Conservation (phyloP, 1,140 invertebrate species). For the Panagrolaimus sp. region DNA sequence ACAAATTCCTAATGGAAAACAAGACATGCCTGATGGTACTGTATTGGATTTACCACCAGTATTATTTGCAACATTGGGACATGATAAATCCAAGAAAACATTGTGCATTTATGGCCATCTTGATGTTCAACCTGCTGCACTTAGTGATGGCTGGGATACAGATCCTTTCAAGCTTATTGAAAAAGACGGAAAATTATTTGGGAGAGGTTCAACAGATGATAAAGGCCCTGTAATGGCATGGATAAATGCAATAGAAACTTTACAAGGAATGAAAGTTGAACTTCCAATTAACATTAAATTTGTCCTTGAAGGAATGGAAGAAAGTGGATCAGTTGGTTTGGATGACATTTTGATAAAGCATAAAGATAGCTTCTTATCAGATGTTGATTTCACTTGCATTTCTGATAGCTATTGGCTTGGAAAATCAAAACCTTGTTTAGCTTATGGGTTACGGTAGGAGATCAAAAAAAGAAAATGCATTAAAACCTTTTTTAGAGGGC, state of each 20-base stretch:
- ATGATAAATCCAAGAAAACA: constrained; percentile 73
- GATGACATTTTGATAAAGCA: constrained; percentile 73
- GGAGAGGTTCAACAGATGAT: constrained; percentile 84
- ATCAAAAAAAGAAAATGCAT: too few relatives aligned
- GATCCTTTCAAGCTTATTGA: constrained; percentile 86
- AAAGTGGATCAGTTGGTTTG: constrained; percentile 86
- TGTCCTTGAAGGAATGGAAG: constrained; percentile 97
- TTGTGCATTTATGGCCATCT: constrained; percentile 91
- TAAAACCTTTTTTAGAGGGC: too few relatives aligned
- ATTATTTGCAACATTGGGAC: constrained; percentile 74
- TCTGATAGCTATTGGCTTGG: constrained; percentile 99
- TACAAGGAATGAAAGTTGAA: constrained; percentile 67
- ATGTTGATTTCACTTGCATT: constrained; percentile 89
- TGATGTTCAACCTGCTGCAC: constrained; percentile 82
- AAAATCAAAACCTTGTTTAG: constrained; percentile 88
- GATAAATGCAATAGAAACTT: constrained; percentile 85
- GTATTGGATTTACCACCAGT: constrained; percentile 78
- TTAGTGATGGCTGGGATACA: constrained; percentile 65
- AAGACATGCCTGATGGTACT: constrained; percentile 70
- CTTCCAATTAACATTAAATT: constrained; percentile 91
- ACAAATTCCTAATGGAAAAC: constrained; percentile 73
- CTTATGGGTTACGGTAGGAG: constrained; percentile 78
- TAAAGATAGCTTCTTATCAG: constrained; percentile 69
- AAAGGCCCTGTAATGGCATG: constrained; percentile 77
- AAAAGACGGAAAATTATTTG: constrained; percentile 81